phyloP scores from a whole-genome alignment of 2,113 vertebrate species.

The Phyllopteryx taeniolatus region DNA sequence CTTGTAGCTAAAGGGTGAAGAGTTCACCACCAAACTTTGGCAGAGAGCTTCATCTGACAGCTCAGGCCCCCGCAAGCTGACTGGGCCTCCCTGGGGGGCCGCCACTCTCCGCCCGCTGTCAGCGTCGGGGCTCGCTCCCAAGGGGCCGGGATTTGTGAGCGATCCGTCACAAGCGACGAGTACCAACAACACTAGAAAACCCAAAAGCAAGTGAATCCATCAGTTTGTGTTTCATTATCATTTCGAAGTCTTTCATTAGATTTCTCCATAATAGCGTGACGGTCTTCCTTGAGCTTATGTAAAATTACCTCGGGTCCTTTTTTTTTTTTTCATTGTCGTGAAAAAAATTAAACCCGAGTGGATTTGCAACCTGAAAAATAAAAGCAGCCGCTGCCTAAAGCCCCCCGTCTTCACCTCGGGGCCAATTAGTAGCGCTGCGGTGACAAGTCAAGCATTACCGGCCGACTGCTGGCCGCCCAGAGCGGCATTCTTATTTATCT shows the following conservation, averaged over 20 bases:
- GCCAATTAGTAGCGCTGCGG: slow-evolving; percentile 70
- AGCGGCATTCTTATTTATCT: slow-evolving; percentile 67
- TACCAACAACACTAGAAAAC: slow-evolving; percentile 24
- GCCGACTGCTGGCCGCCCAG: slow-evolving; percentile 46
- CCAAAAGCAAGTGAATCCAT: background rate
- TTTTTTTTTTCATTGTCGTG: slow-evolving; percentile 9
- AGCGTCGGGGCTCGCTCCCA: slow-evolving; percentile 44
- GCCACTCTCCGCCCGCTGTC: slow-evolving; percentile 53
- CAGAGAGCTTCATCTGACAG: slow-evolving; percentile 63
- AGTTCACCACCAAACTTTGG: slow-evolving; percentile 47
- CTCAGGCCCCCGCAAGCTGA: slow-evolving; percentile 47
- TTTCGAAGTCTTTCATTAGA: background rate
- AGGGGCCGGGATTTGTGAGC: slow-evolving; percentile 34
- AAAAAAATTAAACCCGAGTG: slow-evolving; percentile 27
- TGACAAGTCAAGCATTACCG: slow-evolving; percentile 68
- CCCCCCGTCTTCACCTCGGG: slow-evolving; percentile 49
- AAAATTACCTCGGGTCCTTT: background rate
- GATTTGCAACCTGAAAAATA: slow-evolving; percentile 48
- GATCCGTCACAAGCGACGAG: slow-evolving; percentile 45
- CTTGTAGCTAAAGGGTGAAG: slow-evolving; percentile 21
- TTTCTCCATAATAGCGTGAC: slow-evolving; percentile 26
- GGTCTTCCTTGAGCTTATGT: background rate
- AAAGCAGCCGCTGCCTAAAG: slow-evolving; percentile 52
- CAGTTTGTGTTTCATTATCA: slow-evolving; percentile 18
- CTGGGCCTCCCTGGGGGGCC: slow-evolving; percentile 51